Percentiles rank a stretch among this genome's conserved stretches.
phyloP scores from a whole-genome alignment of 2,113 vertebrate species.

The Sceloporus undulatus region DNA sequence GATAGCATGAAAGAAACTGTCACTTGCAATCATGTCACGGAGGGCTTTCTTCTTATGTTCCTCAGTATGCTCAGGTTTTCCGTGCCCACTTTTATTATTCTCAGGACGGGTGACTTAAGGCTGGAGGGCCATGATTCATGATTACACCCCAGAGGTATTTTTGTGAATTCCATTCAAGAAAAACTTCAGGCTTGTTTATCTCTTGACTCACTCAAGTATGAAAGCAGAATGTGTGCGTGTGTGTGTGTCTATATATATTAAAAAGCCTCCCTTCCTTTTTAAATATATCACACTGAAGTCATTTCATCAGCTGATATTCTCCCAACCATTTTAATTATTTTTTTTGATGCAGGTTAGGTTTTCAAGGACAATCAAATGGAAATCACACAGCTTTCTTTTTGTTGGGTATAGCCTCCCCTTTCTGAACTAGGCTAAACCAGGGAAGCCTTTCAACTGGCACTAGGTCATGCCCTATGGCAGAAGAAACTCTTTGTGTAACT shows the following conservation, averaged over 20 bases:
- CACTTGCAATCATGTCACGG: slow-evolving; percentile 56
- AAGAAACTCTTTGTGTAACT: slow-evolving; percentile 54
- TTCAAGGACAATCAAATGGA: slow-evolving; percentile 25
- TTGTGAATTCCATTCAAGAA: slow-evolving; percentile 58
- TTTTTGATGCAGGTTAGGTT: slow-evolving; percentile 33
- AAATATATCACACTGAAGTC: not conserved
- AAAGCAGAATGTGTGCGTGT: not conserved
- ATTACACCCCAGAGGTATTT: slow-evolving; percentile 26
- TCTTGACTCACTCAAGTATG: slow-evolving; percentile 38
- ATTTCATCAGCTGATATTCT: not conserved
- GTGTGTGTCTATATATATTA: not conserved
- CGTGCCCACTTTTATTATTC: slow-evolving; percentile 52
- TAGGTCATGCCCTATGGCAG: slow-evolving; percentile 36
- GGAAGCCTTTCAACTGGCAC: slow-evolving; percentile 43
- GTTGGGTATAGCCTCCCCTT: slow-evolving; percentile 31
- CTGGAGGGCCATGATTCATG: slow-evolving; percentile 35
- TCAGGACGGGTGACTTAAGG: slow-evolving; percentile 44
- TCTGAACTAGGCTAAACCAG: slow-evolving; percentile 42
- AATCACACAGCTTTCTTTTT: slow-evolving; percentile 29
- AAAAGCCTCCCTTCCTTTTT: not conserved
- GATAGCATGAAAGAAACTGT: slow-evolving; percentile 54
- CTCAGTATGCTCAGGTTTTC: slow-evolving; percentile 36
- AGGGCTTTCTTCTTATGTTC: slow-evolving; percentile 25
- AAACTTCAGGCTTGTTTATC: slow-evolving; percentile 45
- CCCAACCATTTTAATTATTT: slow-evolving; percentile 7